Evolutionary conservation across 2,113 vertebrate genomes (phyloP).

Genomic region (Hypomesus transpacificus): DNA sequence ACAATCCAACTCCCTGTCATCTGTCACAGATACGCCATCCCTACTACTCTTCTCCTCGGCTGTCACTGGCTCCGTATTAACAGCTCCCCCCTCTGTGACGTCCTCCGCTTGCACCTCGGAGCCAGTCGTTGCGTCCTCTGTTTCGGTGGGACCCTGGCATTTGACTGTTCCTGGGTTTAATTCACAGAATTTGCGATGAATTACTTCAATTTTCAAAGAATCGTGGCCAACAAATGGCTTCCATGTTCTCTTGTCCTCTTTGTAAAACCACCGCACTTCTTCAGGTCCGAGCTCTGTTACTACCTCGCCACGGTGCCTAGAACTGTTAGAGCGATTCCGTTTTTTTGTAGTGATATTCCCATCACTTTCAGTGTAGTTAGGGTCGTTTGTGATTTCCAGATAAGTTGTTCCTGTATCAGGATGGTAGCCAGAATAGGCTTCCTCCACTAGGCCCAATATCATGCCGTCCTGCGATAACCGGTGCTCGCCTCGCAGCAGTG

Average conservation of each 20-base stretch:
- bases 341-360: conserved; percentile 67
- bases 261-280: conserved; percentile 95
- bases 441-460: conserved; percentile 62
- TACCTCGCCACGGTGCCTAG: conserved; percentile 82
- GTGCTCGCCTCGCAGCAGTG: conserved; percentile 50
- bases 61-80: conserved; percentile 23
- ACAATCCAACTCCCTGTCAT: conserved; percentile 41
- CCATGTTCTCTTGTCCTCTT: conserved; percentile 90
- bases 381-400: conserved; percentile 49
- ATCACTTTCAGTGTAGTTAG: conserved; percentile 65
- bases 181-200: conserved; percentile 73
- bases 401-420: conserved; percentile 42
- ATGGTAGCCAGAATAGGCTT: conserved; percentile 41
- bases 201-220: conserved; percentile 87
- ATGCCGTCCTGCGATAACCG: conserved; percentile 56
- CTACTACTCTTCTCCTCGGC: not conserved
- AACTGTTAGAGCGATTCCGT: conserved; percentile 72
- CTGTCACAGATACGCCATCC: conserved; percentile 40
- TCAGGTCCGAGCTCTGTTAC: conserved; percentile 91
- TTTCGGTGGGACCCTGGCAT: conserved; percentile 20
- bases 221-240: conserved; percentile 94
- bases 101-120: conserved; percentile 26
- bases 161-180: conserved; percentile 49
- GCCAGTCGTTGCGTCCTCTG: conserved; percentile 32
- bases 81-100: conserved; percentile 14